Base-by-base conservation (phyloP, 2,113 vertebrate genomes). In the Siniperca chuatsi region DNA sequence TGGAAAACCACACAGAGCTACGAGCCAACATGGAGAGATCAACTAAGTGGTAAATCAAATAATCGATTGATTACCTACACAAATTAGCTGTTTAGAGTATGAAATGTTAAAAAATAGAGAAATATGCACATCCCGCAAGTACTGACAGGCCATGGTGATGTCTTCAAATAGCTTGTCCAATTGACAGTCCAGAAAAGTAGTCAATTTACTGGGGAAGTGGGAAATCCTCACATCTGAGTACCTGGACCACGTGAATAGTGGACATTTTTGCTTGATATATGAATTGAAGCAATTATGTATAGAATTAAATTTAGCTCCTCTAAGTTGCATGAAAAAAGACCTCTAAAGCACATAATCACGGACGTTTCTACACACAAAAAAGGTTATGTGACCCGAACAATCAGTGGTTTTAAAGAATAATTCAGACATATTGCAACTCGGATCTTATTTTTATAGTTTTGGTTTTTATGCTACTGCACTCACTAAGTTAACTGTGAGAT, bases 1-100 rank as follows among this genome's bases (percentile, higher is more conserved):
- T 55, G 40, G n/a, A 85, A 87, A 82, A 69, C 50, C 5, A 75
- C 42, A 58, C 57, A 44, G 40, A 64, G 40, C 54, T 61, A 13
- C 23, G 50, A 81, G 78, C 64, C 35, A 75, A 15, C 68, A 54
- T 1, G 18, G 16, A 21, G n/a, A 74, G 58, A 48, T 37, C 75
- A 29, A 25, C 42, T 25, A 23, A 42, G 70, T 21, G 55, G 16
- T 29, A 82, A 46, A 83, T 35, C 11, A 84, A 77, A 81, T 81
- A 58, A 65, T 79, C 40, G 3, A 55, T 25, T 20, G 8, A 69
- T 70, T 75, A 67, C 12, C 54, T 21, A 4, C 25, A 62, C 33
- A 64, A 76, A 52, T 11, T 50, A 29, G 46, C n/a, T 11, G 16
- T 16, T 68, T 37, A 37, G 52, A 52, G 55, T 29, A 57, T 2